Base-by-base conservation (phyloP, 2,113 vertebrate species). In the Leucopsar rothschildi region DNA sequence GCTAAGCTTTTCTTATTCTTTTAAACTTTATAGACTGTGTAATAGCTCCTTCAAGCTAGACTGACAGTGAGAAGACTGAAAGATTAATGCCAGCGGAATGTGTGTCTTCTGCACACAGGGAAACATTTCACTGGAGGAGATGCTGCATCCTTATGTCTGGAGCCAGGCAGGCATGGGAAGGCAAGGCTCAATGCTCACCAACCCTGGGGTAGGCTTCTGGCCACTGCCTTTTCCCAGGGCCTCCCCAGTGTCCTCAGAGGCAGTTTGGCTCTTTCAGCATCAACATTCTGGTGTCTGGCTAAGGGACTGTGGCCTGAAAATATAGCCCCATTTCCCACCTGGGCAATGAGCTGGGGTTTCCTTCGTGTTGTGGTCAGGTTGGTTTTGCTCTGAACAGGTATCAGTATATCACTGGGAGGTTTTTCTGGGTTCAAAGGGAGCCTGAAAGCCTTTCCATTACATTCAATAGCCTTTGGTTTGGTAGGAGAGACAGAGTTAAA, bases 11-110 rank as follows among this genome's bases (percentile, higher is more conserved):
- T 88, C 76, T 81, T 78, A 39, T 92, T 88, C 47, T 76, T 81
- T 89, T 79, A 93, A 72, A 86, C 25, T 92, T 96, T 92, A 89
- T 82, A 68, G 86, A 71, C 65, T 88, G 61, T 95, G 64, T 82
- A 93, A 93, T 95, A 92, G 61, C 33, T 91, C n/a, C 37, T 93
- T 91, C 92, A 89, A 87, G 81, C 83, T 86, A 86, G 83, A 53
- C 28, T 84, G 69, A 61, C 49, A 81, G 16, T 29, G 56, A 61
- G 73, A 88, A 71, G 8, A 28, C 18, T 40, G 77, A 40, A 86
- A 82, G 37, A 91, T 78, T 89, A 84, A 81, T 35, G 47, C 12
- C 50, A 73, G 33, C 13, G 55, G 59, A 81, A 39, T 70, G 40
- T 37, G 15, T 75, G 13, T 63, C 12, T 83, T 40, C 8, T 10